Conservation (phyloP, 1,140 invertebrate genomes). For the Streblospio benedicti region DNA sequence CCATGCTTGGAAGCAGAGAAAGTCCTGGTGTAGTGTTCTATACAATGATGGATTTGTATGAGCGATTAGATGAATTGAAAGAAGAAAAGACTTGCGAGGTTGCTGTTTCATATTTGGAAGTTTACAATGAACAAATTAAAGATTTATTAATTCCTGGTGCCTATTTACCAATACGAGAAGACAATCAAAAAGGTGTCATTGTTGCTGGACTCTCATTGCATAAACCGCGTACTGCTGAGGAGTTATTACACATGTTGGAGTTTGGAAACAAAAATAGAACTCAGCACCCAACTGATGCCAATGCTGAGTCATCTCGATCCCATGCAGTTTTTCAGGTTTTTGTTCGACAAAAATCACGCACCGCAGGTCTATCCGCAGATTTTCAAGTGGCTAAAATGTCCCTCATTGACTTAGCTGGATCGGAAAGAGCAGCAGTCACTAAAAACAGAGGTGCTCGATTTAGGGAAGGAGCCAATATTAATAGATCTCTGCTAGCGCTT, state of each 20-base stretch:
- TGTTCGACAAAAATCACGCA: conserved; percentile 36
- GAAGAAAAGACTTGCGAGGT: conserved; percentile 38
- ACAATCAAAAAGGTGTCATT: conserved; percentile 68
- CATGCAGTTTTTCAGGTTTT: conserved; percentile 71
- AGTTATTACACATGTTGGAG: conserved; percentile 75
- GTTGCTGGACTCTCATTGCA: conserved; percentile 80
- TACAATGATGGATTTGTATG: conserved; percentile 75
- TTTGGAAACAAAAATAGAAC: conserved; percentile 80
- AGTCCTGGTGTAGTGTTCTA: conserved; percentile 80
- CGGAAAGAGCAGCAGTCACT: conserved; percentile 78
- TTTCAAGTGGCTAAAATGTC: conserved; percentile 58
- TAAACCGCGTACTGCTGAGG: conserved; percentile 64
- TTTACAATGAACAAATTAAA: conserved; percentile 92
- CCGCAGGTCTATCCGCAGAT: conserved; percentile 35
- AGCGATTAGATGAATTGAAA: conserved; percentile 52
- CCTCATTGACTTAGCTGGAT: conserved; percentile 88
- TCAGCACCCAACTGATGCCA: conserved; percentile 85
- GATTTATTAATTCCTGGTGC: conserved; percentile 76
- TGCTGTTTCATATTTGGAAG: conserved; percentile 52
- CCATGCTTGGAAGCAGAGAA: conserved; percentile 78
- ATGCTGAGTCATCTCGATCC: conserved; percentile 83
- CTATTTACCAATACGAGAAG: conserved; percentile 78
- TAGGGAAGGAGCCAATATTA: conserved; percentile 89
- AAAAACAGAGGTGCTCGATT: conserved; percentile 77
- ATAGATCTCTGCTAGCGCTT: conserved; percentile 76